A percentile compares a stretch with the other conserved stretches of the same genome.
Evolutionary conservation across 2,797 vertebrate species (phyloP).

Genomic region (Falco naumanni): DNA sequence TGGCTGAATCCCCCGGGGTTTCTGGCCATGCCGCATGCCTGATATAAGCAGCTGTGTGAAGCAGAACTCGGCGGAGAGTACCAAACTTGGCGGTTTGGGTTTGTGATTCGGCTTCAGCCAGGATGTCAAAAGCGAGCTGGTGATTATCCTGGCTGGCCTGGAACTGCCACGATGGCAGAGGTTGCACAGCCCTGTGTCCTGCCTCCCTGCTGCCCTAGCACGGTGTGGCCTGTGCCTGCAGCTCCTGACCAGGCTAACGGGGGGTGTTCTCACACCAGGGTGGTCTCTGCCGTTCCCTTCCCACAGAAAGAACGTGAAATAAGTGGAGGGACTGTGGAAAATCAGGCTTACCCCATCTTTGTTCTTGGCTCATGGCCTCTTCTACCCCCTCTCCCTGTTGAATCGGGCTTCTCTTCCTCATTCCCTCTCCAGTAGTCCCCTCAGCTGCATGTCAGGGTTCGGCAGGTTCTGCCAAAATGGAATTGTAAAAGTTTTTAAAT

Average conservation of each 20-base stretch:
- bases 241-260: background rate
- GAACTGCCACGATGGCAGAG: rapidly evolving
- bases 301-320: background rate
- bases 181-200: rapidly evolving
- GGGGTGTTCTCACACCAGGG: rapidly evolving
- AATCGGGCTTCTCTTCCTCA: background rate
- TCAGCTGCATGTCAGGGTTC: background rate
- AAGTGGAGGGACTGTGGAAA: background rate
- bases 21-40: background rate
- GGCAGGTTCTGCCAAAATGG: background rate
- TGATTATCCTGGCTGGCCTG: background rate
- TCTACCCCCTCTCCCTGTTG: background rate
- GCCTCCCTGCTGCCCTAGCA: rapidly evolving
- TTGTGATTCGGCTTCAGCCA: background rate
- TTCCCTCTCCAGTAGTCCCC: background rate
- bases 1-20: background rate
- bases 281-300: background rate
- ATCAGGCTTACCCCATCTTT: background rate
- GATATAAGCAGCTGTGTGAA: constrained; percentile 23
- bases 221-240: background rate
- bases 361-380: background rate
- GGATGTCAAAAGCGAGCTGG: background rate
- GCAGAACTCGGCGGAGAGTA: background rate
- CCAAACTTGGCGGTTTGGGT: background rate
- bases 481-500: background rate